Conservation (phyloP, 2,797 vertebrate species). For the Sylvilagus floridanus region DNA sequence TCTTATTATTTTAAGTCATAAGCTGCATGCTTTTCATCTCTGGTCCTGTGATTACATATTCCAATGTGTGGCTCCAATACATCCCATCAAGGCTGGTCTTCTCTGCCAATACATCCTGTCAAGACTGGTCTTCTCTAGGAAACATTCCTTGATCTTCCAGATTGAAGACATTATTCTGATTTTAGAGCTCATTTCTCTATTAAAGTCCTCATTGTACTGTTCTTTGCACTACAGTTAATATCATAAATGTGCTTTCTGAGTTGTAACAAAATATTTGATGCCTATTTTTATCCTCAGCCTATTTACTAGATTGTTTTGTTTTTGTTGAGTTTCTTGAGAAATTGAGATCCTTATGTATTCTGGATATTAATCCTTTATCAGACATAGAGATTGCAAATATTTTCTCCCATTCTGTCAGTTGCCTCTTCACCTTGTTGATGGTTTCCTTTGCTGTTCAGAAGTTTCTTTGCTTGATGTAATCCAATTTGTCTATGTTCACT, state of each 20-base stretch:
- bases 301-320: too few relatives aligned
- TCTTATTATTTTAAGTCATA: not conserved
- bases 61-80: not conserved
- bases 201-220: not conserved
- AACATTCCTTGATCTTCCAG: not conserved
- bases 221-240: not conserved
- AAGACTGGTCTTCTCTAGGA: not conserved
- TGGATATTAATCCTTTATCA: too few relatives aligned
- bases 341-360: too few relatives aligned
- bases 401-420: too few relatives aligned
- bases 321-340: too few relatives aligned
- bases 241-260: not conserved
- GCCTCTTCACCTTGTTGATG: too few relatives aligned
- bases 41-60: not conserved
- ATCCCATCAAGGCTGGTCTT: not conserved
- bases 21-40: not conserved
- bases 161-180: not conserved
- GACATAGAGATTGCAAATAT: too few relatives aligned
- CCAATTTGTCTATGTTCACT: too few relatives aligned
- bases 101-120: not conserved
- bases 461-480: too few relatives aligned
- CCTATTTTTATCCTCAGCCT: too few relatives aligned
- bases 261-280: not conserved
- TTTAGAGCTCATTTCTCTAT: not conserved
- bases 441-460: too few relatives aligned